phyloP scores from a whole-genome alignment of 1,140 invertebrate species.

The Pomacea maculata region DNA sequence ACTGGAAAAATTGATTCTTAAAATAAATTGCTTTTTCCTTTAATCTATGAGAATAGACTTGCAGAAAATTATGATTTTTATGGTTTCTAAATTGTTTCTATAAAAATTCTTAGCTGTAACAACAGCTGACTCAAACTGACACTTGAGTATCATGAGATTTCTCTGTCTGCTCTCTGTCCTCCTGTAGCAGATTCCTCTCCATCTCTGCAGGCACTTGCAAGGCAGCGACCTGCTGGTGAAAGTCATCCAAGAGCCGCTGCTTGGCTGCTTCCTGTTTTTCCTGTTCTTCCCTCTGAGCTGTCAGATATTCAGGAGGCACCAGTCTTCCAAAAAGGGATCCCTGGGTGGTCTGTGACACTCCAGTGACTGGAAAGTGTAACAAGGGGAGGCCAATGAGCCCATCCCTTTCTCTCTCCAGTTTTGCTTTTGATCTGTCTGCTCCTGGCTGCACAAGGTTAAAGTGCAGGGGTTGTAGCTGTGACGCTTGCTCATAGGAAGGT shows the following conservation, averaged over 20 bases:
- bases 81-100: not conserved
- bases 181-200: conserved; percentile 34
- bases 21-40: not conserved
- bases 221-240: conserved; percentile 32
- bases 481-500: not conserved
- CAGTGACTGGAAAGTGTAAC: not conserved
- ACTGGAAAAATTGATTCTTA: not conserved
- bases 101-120: not conserved
- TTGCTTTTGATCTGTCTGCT: not conserved
- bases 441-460: conserved; percentile 7
- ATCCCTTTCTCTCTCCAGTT: not conserved
- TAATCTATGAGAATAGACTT: not conserved
- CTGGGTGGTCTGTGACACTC: conserved; percentile 10
- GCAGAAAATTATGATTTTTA: not conserved
- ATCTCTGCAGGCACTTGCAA: conserved; percentile 26
- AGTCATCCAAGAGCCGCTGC: conserved; percentile 41
- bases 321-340: conserved; percentile 13
- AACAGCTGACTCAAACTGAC: not conserved
- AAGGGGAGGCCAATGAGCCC: conserved; percentile 1
- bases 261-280: conserved; percentile 36
- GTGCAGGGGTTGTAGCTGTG: conserved; percentile 5
- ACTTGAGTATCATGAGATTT: not conserved
- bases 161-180: not conserved
- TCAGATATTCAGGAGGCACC: conserved; percentile 11
- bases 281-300: not conserved